Percentiles rank a stretch among this genome's conserved stretches.
Evolutionary conservation across 2,888 invertebrate genomes (phyloP).

Genomic region (Pterostichus niger): DNA sequence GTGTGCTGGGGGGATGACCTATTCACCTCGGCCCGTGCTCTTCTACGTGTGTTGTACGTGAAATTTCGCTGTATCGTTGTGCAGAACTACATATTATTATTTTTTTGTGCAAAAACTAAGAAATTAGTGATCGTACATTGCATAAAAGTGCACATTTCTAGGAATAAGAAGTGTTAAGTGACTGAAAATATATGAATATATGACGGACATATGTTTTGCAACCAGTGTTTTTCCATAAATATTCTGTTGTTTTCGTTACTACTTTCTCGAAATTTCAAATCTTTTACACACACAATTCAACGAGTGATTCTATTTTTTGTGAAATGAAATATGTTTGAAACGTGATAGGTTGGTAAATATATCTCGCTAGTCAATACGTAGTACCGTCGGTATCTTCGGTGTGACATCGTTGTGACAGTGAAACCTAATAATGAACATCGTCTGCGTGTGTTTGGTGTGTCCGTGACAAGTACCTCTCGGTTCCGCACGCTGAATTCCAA

Average conservation of each 20-base stretch:
- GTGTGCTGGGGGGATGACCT: conserved; percentile 78
- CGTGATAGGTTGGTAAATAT: not conserved
- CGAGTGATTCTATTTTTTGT: not conserved
- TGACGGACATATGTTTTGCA: conserved; percentile 63
- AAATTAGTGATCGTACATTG: conserved; percentile 44
- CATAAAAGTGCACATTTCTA: conserved; percentile 54
- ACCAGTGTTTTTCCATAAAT: conserved; percentile 50
- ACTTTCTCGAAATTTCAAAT: conserved; percentile 20
- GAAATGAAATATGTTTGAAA: not conserved
- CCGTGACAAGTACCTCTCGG: conserved; percentile 1
- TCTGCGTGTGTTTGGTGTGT: conserved; percentile 8
- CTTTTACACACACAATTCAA: not conserved
- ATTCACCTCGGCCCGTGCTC: conserved; percentile 76
- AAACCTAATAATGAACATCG: conserved; percentile 9
- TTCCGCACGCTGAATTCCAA: conserved; percentile 75
- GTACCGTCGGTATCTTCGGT: not conserved
- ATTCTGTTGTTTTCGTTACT: conserved; percentile 22
- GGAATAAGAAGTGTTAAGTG: conserved; percentile 14
- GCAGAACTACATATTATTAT: conserved; percentile 60
- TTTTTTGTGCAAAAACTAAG: conserved; percentile 61
- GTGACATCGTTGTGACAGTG: not conserved
- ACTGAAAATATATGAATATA: conserved; percentile 33
- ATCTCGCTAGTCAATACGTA: not conserved
- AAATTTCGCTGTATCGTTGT: conserved; percentile 53
- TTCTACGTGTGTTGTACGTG: conserved; percentile 71